These are phyloP conservation scores for Megaustenia siamemsis DNA, from an alignment of 2,888 invertebrate species.

Conservation along the genomic window DNA sequence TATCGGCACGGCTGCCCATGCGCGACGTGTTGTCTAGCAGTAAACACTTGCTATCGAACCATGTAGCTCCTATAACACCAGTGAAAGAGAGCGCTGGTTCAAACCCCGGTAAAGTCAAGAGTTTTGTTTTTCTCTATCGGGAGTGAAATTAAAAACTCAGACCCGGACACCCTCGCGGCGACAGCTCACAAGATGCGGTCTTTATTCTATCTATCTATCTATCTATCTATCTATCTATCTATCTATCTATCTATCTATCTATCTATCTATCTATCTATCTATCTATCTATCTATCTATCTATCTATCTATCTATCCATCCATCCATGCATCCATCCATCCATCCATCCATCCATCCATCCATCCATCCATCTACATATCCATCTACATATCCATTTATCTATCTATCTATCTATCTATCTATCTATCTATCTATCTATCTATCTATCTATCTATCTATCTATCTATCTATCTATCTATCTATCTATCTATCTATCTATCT, in stretches of 20 bases:
- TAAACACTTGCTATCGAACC: no score
- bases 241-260: conserved; percentile 22
- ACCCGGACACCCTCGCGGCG: no score
- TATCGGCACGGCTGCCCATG: no score
- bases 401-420: conserved; percentile 17
- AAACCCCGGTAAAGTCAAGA: no score
- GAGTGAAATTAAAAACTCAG: no score
- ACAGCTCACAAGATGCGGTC: no score
- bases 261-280: conserved; percentile 22
- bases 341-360: not conserved
- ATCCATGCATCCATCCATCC: not conserved
- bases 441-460: conserved; percentile 10
- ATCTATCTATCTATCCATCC: conserved; percentile 16
- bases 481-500: not conserved
- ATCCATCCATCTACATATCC: not conserved
- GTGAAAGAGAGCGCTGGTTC: no score
- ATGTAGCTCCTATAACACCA: no score
- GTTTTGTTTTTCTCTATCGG: no score
- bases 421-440: conserved; percentile 7
- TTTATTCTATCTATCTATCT: conserved; percentile 1
- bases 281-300: conserved; percentile 22
- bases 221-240: conserved; percentile 22
- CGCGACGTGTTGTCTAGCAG: no score
- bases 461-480: not conserved
- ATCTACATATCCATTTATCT: not conserved